phyloP scores from a whole-genome alignment of 2,113 vertebrate species.

The Candoia aspera region DNA sequence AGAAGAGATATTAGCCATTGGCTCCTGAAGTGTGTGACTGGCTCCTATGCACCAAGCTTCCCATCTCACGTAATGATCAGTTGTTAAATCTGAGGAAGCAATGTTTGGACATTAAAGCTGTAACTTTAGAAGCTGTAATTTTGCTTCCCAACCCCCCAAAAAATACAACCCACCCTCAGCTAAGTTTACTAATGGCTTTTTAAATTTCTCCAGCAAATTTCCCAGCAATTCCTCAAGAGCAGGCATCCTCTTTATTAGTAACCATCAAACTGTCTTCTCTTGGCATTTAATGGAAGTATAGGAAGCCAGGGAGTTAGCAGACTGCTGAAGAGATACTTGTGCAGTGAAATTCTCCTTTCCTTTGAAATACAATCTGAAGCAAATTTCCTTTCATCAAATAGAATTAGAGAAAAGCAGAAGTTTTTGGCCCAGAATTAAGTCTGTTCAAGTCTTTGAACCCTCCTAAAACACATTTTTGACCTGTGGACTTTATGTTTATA shows the following conservation, averaged over 20 bases:
- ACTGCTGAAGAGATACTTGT: background rate
- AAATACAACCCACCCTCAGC: background rate
- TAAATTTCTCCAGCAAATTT: background rate
- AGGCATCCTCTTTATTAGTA: background rate
- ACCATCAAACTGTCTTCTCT: background rate
- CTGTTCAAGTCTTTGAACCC: too few species aligned
- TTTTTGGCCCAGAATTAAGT: background rate
- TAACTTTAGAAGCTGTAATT: background rate
- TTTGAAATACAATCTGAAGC: background rate
- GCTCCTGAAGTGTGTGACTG: background rate
- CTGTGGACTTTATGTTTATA: background rate
- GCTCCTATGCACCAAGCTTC: background rate
- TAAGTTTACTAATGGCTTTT: background rate
- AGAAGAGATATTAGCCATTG: background rate
- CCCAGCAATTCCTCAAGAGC: background rate
- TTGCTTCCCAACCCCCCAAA: background rate
- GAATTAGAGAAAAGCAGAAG: background rate
- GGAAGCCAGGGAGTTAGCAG: background rate
- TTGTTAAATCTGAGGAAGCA: background rate
- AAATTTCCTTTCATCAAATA: background rate
- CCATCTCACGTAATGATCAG: background rate
- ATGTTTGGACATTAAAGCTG: background rate
- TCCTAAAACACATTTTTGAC: background rate
- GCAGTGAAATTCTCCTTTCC: background rate
- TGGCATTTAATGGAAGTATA: background rate